phyloP scores from a whole-genome alignment of 2,888 invertebrate species.

The Noctua pronuba region DNA sequence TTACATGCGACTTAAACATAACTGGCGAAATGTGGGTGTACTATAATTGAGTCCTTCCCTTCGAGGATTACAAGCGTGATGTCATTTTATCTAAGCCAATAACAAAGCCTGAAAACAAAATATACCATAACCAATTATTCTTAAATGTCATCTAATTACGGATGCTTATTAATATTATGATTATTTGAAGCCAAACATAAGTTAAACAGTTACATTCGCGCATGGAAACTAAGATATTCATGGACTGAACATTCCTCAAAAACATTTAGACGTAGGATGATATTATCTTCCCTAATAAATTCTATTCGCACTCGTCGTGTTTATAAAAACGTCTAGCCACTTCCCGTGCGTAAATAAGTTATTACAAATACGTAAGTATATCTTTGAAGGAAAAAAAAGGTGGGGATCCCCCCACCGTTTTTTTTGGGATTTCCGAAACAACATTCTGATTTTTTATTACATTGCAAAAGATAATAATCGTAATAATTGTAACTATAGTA shows the following conservation, averaged over 20 bases:
- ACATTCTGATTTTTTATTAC: background rate
- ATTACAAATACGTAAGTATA: slow-evolving; percentile 6
- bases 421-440: background rate
- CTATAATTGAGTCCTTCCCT: too few relatives aligned
- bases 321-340: slow-evolving; percentile 9
- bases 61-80: too few relatives aligned
- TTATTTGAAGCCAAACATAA: background rate
- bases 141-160: background rate
- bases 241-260: slow-evolving; percentile 14
- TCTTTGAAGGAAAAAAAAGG: too few relatives aligned
- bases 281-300: slow-evolving; percentile 29
- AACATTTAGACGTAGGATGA: background rate
- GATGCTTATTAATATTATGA: background rate
- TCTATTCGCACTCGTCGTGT: slow-evolving; percentile 15
- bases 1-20: too few relatives aligned
- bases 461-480: background rate
- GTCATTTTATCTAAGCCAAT: too few relatives aligned
- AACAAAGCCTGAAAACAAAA: background rate
- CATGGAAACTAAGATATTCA: slow-evolving; percentile 8
- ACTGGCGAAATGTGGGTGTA: too few relatives aligned
- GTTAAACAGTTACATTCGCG: background rate
- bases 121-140: background rate
- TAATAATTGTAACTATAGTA: background rate
- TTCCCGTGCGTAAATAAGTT: slow-evolving; percentile 18
- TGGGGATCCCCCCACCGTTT: background rate